A percentile compares a stretch with the other conserved stretches of the same genome.
These are phyloP conservation scores for Cairina moschata DNA, from an alignment of 2,113 vertebrate genomes.

Conservation along the genomic window DNA sequence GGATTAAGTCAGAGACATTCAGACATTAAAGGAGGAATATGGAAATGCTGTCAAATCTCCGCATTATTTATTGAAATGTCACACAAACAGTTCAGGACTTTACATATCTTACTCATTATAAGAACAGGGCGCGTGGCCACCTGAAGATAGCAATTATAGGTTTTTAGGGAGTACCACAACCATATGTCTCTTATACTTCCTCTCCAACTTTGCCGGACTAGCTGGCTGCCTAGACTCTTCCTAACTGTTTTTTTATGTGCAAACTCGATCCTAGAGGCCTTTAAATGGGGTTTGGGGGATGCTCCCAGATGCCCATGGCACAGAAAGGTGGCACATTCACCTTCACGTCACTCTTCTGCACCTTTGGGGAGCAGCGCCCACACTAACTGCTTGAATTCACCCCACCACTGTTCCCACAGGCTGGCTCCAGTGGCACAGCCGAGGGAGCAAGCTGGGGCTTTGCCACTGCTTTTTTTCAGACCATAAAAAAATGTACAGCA, in stretches of 20 bases:
- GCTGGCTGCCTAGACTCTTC: background rate
- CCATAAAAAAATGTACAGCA: accelerated
- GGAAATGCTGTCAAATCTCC: slow-evolving; percentile 83
- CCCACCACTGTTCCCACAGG: accelerated
- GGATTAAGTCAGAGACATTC: slow-evolving; percentile 84
- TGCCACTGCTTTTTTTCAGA: background rate
- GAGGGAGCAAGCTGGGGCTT: background rate
- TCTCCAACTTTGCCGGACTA: slow-evolving; percentile 19
- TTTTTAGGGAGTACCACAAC: slow-evolving; percentile 14
- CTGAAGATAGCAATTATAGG: slow-evolving; percentile 68
- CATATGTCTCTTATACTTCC: slow-evolving; percentile 36
- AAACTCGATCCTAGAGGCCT: background rate
- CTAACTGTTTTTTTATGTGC: background rate
- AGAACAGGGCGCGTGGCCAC: slow-evolving; percentile 45
- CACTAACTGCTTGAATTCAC: accelerated
- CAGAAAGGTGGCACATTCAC: accelerated
- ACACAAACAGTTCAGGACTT: slow-evolving; percentile 78
- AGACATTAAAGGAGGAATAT: slow-evolving; percentile 84
- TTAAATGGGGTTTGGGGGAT: accelerated
- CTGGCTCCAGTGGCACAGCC: accelerated
- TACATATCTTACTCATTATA: slow-evolving; percentile 79
- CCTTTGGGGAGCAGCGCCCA: background rate
- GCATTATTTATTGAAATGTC: slow-evolving; percentile 90
- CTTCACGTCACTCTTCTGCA: background rate
- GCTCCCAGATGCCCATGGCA: accelerated